A percentile compares a stretch with the other conserved stretches of the same genome.
phyloP scores from a whole-genome alignment of 2,888 invertebrate species.

The Anthophora plumipes region DNA sequence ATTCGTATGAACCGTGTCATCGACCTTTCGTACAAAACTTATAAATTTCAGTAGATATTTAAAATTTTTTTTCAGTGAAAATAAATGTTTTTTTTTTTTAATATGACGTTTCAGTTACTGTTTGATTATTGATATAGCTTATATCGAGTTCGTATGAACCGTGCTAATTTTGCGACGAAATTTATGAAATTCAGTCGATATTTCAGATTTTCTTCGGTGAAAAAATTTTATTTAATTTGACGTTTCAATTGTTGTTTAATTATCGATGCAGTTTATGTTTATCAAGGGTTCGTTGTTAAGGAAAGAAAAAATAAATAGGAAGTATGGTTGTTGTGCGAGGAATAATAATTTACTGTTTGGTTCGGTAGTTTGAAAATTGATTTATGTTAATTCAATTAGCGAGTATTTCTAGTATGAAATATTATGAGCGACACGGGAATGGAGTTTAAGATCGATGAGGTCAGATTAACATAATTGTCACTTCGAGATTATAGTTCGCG shows the following conservation, averaged over 20 bases:
- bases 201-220: too few relatives aligned
- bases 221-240: too few relatives aligned
- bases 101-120: too few relatives aligned
- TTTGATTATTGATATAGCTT: too few relatives aligned
- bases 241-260: too few relatives aligned
- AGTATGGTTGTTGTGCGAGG: too few relatives aligned
- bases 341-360: too few relatives aligned
- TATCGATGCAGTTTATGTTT: too few relatives aligned
- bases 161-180: too few relatives aligned
- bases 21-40: constrained; percentile 5
- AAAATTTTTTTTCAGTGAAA: too few relatives aligned
- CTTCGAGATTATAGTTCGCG: not conserved
- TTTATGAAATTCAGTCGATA: not conserved
- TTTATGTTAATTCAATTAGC: not conserved
- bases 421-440: not conserved
- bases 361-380: too few relatives aligned
- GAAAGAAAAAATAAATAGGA: not conserved
- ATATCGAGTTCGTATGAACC: not conserved
- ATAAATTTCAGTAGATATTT: not conserved
- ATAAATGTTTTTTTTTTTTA: too few relatives aligned
- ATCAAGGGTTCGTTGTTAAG: not conserved
- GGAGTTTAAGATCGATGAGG: not conserved
- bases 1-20: constrained; percentile 7
- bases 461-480: constrained; percentile 1
- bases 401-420: not conserved